Evolutionary conservation across 2,888 invertebrate genomes (phyloP), one percentile per base, ranked within the genome.

Genomic region (Pterobdella sp.): DNA sequence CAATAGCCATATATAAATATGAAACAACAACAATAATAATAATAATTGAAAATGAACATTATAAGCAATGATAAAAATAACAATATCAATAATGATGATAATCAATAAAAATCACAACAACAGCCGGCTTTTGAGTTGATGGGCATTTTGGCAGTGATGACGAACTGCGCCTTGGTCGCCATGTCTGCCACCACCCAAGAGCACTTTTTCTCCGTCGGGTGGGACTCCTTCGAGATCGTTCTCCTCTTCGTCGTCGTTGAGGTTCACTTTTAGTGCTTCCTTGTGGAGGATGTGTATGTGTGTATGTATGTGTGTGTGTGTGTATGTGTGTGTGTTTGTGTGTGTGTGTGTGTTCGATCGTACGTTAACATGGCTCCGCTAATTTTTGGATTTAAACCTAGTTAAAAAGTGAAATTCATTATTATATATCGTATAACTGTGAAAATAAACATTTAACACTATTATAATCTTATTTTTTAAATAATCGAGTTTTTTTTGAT

Each of bases 161-260:
- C 90, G 72, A 91, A 91, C 83, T 89, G 89, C 80, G 90, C 89
- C 0, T 83, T 91, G 68, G 85, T 91, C 60, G 89, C 88, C 78
- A 85, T 90, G 76, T 88, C 88, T 75, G 89, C 89, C 4, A 86
- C 88, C 77, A 86, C 89, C 65, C 85, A 87, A 80, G 80, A 82
- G 35, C 78, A 85, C 31, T 84, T 86, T 1, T 82, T 85, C 14
- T 79, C 81, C 37, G 78, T 85, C 79, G 80, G 84, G 49, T 76
- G 82, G 56, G n/a, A 52, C 4, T 52, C 52, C 34, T 81, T 83
- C 67, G 85, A 87, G 78, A 87, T 88, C 85, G 82, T 88, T 60
- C 81, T 89, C 73, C 81, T 88, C 34, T 90, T 90, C 81, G 88
- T 90, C 22, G 80, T 87, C 29, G 85, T 90, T 73, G 90, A 90